A percentile compares a stretch with the other conserved stretches of the same genome.
Evolutionary conservation across 2,113 vertebrate genomes (phyloP).

Genomic region (Pseudolaguvia tuberculata): DNA sequence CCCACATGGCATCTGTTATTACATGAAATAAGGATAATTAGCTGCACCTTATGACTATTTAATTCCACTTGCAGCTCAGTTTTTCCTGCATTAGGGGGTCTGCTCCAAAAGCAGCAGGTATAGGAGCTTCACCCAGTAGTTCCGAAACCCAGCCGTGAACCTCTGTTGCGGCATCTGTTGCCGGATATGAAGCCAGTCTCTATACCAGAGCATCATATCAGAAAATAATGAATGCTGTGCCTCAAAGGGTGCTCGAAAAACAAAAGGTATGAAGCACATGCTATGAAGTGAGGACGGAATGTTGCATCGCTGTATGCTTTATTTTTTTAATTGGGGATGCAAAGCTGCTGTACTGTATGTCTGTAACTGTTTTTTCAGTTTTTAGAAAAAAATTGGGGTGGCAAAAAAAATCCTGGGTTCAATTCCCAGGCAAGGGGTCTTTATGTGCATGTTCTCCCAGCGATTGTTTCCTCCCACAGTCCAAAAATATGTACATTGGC

Average conservation of each 20-base stretch:
- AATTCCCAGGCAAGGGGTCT: no score
- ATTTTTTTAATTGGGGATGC: not conserved
- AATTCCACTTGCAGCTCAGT: not conserved
- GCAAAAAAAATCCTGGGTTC: no score
- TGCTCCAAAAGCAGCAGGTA: conserved; percentile 11
- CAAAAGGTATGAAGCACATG: not conserved
- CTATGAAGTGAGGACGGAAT: not conserved
- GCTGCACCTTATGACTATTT: not conserved
- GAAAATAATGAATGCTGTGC: not conserved
- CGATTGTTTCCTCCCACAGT: no score
- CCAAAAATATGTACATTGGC: no score
- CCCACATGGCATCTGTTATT: not conserved
- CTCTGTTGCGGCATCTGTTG: conserved; percentile 7
- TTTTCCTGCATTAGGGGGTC: not conserved
- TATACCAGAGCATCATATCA: not conserved
- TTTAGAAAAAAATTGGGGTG: no score
- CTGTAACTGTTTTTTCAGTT: no score
- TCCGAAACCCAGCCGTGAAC: conserved; percentile 1
- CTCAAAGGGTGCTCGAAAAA: not conserved
- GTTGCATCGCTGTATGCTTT: not conserved
- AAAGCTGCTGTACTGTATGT: not conserved
- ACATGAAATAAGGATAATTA: not conserved
- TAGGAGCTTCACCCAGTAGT: conserved; percentile 1
- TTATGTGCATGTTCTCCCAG: no score
- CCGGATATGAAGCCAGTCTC: not conserved